Evolutionary conservation across 2,113 vertebrate species (phyloP).

Genomic region (Thalassoma bifasciatum): DNA sequence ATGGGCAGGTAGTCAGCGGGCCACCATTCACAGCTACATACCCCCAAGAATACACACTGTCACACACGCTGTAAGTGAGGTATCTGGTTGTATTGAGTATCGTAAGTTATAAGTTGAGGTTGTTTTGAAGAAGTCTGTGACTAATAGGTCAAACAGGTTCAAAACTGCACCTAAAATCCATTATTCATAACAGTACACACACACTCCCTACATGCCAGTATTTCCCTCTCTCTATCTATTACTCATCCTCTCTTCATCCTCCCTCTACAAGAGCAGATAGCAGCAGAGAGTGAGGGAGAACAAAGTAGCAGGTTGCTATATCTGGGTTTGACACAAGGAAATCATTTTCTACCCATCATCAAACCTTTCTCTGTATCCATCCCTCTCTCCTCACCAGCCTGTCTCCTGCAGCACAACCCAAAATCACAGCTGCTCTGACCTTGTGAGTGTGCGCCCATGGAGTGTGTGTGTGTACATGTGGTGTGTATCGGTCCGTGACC

Average conservation of each 20-base stretch:
- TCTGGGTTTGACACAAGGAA: slow-evolving; percentile 26
- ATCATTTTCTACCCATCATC: slow-evolving; percentile 38
- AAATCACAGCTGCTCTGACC: slow-evolving; percentile 63
- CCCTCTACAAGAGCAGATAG: slow-evolving; percentile 41
- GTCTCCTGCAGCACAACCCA: slow-evolving; percentile 30
- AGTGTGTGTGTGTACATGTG: not conserved
- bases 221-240: slow-evolving; percentile 14
- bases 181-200: slow-evolving; percentile 37
- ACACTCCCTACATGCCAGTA: not conserved
- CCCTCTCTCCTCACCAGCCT: slow-evolving; percentile 7
- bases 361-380: slow-evolving; percentile 23
- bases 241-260: slow-evolving; percentile 27
- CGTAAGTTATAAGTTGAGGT: slow-evolving; percentile 15
- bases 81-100: not conserved
- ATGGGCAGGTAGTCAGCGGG: slow-evolving; percentile 62
- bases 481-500: slow-evolving; percentile 46
- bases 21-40: not conserved
- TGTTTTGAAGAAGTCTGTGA: slow-evolving; percentile 26
- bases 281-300: slow-evolving; percentile 29
- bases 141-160: slow-evolving; percentile 35
- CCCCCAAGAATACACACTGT: slow-evolving; percentile 1
- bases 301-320: slow-evolving; percentile 26
- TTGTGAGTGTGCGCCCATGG: slow-evolving; percentile 45
- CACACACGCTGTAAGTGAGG: not conserved
- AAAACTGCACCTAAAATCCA: slow-evolving; percentile 44